Evolutionary conservation across 2,797 vertebrate genomes (phyloP), one percentile per base, ranked within the genome.

Genomic region (Glyptemys insculpta): DNA sequence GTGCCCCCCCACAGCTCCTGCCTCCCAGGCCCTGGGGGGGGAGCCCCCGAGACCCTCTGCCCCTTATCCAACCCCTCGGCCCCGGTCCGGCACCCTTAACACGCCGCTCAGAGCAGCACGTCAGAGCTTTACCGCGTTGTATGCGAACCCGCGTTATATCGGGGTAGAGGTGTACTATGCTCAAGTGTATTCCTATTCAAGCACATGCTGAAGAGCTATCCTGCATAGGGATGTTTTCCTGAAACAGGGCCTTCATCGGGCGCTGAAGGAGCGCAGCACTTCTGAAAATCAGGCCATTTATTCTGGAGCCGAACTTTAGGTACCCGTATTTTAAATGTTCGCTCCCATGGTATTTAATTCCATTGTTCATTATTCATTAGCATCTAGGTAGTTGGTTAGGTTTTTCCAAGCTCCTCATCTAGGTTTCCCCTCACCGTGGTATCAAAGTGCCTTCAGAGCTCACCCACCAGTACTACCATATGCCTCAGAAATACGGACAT

Each of bases 161-260:
- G 14, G 50, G 15, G 50, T 50, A 50, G 15, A 50, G 5, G 50
- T 50, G 50, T 50, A 59, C 29, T 31, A 23, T 16, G 37, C 8
- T 74, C 10, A 44, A 79, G 9, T 50, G 29, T n/a, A 41, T 15
- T 23, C 52, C 56, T 62, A 41, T 27, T 81, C 9, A 14, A 19
- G 72, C 72, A 52, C 8, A 31, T 29, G 49, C 0, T 0, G 15
- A 44, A 31, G 21, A 89, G n/a, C 81, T 74, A 74, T 12, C 72
- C 4, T 5, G 3, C 78, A 18, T 0, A 1, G 5, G 0, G 0
- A 25, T 4, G 1, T 79, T 74, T 86, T 72, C 53, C 86, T 3
- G 3, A 47, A 57, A 62, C 2, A 25, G 25, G 18, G 21, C 10
- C 88, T 85, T 85, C 34, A 3, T 14, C 19, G 5, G 37, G 80